These are phyloP conservation scores for Scaptomyza pallida DNA, from an alignment of 1,140 invertebrate species.

Conservation along the genomic window DNA sequence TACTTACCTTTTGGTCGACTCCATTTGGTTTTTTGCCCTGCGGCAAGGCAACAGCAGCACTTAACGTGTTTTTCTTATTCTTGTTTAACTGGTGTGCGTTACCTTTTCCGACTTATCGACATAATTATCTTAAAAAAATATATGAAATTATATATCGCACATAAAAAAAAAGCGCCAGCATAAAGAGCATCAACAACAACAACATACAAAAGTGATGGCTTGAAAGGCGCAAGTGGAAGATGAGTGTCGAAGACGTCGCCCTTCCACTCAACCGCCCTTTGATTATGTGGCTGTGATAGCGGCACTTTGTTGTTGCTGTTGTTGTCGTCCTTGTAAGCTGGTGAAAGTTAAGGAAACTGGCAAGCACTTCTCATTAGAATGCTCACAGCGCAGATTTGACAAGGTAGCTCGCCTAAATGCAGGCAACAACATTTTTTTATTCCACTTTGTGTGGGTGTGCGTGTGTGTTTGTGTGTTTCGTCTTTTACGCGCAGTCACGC, in stretches of 20 bases:
- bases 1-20: constrained; percentile 2
- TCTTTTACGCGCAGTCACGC: constrained; percentile 28
- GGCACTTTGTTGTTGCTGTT: constrained; percentile 51
- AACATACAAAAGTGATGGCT: constrained; percentile 11
- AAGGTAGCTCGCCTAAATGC: constrained; percentile 69
- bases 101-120: constrained; percentile 74
- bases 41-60: constrained; percentile 22
- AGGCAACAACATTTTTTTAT: constrained; percentile 48
- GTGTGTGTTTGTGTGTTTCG: constrained; percentile 6
- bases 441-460: constrained; percentile 4
- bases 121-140: constrained; percentile 80
- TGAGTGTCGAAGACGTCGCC: constrained; percentile 47
- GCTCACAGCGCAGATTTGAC: constrained; percentile 74
- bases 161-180: constrained; percentile 56
- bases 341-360: constrained; percentile 42
- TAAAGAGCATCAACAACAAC: constrained; percentile 27
- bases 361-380: constrained; percentile 76
- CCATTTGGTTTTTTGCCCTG: constrained; percentile 31
- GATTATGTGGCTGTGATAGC: constrained; percentile 76
- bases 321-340: constrained; percentile 52
- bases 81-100: constrained; percentile 61
- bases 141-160: constrained; percentile 74
- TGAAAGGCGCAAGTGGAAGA: constrained; percentile 40
- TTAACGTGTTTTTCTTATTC: constrained; percentile 15
- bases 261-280: constrained; percentile 59